Percentiles rank a stretch among this genome's conserved stretches.
Conservation (phyloP, 2,888 invertebrate genomes). For the Thera britannica region DNA sequence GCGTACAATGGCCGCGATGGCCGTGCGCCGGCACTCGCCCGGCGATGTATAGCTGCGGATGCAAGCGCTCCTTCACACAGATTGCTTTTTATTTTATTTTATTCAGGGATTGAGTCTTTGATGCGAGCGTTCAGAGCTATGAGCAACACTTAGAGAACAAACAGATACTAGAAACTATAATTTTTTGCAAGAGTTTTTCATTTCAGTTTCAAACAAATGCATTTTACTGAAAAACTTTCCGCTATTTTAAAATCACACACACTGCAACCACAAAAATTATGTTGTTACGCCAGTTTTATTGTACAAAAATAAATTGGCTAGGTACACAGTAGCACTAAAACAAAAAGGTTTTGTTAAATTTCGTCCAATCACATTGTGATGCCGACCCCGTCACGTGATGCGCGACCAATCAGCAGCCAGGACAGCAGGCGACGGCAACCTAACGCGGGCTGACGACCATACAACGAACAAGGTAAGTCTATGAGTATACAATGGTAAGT, state of each 20-base stretch:
- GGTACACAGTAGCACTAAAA: too few species aligned
- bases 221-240: not conserved
- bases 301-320: too few species aligned
- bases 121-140: constrained; percentile 6
- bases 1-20: constrained; percentile 22
- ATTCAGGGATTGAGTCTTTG: constrained; percentile 15
- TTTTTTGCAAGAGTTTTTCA: not conserved
- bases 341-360: not conserved
- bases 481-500: not conserved
- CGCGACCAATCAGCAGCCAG: constrained; percentile 5
- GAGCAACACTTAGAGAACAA: not conserved
- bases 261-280: too few species aligned
- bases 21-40: constrained; percentile 14
- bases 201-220: not conserved
- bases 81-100: constrained; percentile 9
- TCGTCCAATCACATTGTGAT: not conserved
- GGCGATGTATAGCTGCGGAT: constrained; percentile 21
- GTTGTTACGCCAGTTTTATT: not conserved
- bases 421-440: constrained; percentile 1
- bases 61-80: constrained; percentile 6
- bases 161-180: not conserved
- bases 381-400: not conserved
- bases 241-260: not conserved
- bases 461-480: not conserved
- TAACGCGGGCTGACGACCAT: constrained; percentile 4